Percentiles rank a stretch among this genome's conserved stretches.
Conservation (phyloP, 2,888 invertebrate genomes). For the Drosophila acutilabella region DNA sequence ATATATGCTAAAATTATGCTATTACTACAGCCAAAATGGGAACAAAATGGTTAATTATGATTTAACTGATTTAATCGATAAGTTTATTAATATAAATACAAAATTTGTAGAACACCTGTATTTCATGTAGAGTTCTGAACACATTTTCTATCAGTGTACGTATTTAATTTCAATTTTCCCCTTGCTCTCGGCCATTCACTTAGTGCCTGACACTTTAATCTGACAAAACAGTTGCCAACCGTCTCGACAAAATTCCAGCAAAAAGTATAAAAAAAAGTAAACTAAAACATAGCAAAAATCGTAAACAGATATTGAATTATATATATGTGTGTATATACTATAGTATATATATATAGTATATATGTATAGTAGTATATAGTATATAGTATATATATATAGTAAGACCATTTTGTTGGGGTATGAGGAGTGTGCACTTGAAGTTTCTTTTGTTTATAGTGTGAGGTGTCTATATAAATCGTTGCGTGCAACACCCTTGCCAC, state of each 20-base stretch:
- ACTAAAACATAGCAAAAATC: not conserved
- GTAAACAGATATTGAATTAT: slow-evolving; percentile 11
- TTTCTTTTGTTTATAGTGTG: not conserved
- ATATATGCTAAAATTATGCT: too few relatives aligned
- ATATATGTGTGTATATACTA: too few relatives aligned
- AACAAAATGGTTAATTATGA: too few relatives aligned
- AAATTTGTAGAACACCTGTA: too few relatives aligned
- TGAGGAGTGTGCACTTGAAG: not conserved
- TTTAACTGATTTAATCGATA: too few relatives aligned
- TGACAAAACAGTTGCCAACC: slow-evolving; percentile 28
- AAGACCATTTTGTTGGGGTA: not conserved
- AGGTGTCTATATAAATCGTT: slow-evolving; percentile 1
- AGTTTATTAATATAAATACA: too few relatives aligned
- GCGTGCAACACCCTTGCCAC: slow-evolving; percentile 1
- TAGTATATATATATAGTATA: too few relatives aligned
- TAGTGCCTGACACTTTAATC: slow-evolving; percentile 8
- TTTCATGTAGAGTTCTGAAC: too few relatives aligned
- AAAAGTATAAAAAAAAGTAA: not conserved
- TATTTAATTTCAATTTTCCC: not conserved
- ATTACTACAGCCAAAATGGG: too few relatives aligned
- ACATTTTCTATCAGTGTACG: not conserved
- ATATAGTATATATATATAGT: too few relatives aligned
- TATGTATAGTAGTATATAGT: too few relatives aligned
- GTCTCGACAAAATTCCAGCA: slow-evolving; percentile 6
- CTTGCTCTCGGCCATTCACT: not conserved